Evolutionary conservation across 2,888 invertebrate genomes (phyloP).

Genomic region (Sinopyrophorus schimmeli): DNA sequence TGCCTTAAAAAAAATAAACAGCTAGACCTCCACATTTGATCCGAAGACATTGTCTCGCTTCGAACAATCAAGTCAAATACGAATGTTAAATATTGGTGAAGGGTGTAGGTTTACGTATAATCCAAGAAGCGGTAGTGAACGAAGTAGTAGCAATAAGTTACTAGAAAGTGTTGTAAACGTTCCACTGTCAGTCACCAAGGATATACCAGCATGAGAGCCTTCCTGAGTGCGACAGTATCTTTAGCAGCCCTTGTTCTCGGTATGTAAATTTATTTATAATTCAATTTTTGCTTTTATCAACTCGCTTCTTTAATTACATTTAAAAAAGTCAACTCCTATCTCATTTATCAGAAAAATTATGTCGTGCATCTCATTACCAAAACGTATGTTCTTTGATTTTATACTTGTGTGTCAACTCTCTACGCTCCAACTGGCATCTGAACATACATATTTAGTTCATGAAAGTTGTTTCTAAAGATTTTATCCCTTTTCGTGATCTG

Average conservation of each 20-base stretch:
- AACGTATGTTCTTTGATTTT: slow-evolving; percentile 5
- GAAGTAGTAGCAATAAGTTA: slow-evolving; percentile 27
- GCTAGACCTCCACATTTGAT: too few species aligned
- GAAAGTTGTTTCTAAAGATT: slow-evolving; percentile 34
- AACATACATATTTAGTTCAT: slow-evolving; percentile 31
- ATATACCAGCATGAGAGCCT: slow-evolving; percentile 50
- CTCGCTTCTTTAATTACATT: too few species aligned
- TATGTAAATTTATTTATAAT: too few species aligned
- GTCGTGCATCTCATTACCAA: too few species aligned
- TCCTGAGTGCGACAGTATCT: slow-evolving; percentile 44
- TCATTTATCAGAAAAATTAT: too few species aligned
- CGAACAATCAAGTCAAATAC: slow-evolving; percentile 7
- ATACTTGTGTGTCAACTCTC: slow-evolving; percentile 24
- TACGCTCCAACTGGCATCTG: slow-evolving; percentile 14
- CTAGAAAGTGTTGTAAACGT: slow-evolving; percentile 48
- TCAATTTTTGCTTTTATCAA: too few species aligned
- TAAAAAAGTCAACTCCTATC: too few species aligned
- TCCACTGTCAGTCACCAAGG: slow-evolving; percentile 48
- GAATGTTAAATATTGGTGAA: slow-evolving; percentile 25
- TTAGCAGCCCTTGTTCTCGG: slow-evolving; percentile 41
- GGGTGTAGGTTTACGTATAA: slow-evolving; percentile 16
- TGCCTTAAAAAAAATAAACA: too few species aligned
- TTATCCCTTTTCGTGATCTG: slow-evolving; percentile 29
- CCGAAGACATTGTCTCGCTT: too few species aligned
- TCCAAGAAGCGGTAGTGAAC: slow-evolving; percentile 41